phyloP scores from a whole-genome alignment of 2,797 vertebrate species.

The Aphelocoma californica region DNA sequence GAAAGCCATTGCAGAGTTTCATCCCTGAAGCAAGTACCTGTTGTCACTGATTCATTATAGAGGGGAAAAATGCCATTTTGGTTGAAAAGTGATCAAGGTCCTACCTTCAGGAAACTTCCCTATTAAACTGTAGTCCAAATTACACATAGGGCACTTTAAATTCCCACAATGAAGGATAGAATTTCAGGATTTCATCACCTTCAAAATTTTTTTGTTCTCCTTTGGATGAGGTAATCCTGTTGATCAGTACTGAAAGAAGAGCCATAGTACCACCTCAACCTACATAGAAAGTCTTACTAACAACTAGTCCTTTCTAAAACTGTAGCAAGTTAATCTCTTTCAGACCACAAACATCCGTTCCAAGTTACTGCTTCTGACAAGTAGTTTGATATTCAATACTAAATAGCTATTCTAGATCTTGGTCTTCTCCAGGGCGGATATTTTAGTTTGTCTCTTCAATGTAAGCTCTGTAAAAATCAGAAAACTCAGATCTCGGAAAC shows the following conservation, averaged over 20 bases:
- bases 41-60: neutral
- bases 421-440: neutral
- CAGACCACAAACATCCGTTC: neutral
- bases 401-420: neutral
- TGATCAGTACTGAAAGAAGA: neutral
- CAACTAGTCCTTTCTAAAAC: neutral
- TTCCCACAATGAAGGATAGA: neutral
- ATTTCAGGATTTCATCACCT: neutral
- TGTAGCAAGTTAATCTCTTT: neutral
- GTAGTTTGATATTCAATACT: neutral
- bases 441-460: neutral
- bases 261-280: neutral
- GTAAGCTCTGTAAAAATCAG: neutral
- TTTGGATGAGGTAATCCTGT: neutral
- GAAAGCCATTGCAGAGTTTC: constrained; percentile 25
- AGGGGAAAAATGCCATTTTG: neutral
- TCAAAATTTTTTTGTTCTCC: neutral
- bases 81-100: neutral
- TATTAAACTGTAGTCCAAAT: neutral
- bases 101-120: neutral
- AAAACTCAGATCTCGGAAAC: neutral
- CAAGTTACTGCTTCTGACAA: neutral
- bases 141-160: neutral
- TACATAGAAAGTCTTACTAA: neutral
- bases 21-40: neutral